Evolutionary conservation across 2,888 invertebrate genomes (phyloP).

Genomic region (Cartodere bifasciata): DNA sequence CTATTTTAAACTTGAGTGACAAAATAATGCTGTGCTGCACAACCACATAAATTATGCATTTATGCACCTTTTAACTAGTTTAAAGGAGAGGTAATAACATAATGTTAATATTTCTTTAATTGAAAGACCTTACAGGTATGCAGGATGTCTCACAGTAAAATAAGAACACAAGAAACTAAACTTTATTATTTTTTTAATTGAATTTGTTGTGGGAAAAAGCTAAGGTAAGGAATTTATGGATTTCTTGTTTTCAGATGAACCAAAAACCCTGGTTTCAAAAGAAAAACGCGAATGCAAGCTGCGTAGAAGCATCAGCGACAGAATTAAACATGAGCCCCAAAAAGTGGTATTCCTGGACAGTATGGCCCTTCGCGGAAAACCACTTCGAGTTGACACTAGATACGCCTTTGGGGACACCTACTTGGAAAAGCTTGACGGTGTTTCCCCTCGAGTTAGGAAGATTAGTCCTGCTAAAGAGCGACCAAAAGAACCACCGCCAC

Average conservation of each 20-base stretch:
- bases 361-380: slow-evolving; percentile 62
- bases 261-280: too few species aligned
- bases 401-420: slow-evolving; percentile 43
- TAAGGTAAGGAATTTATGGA: too few species aligned
- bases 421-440: slow-evolving; percentile 27
- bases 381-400: slow-evolving; percentile 46
- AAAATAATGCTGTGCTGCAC: too few species aligned
- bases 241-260: slow-evolving; percentile 15
- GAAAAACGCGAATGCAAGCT: slow-evolving; percentile 25
- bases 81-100: too few species aligned
- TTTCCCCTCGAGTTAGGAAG: slow-evolving; percentile 21
- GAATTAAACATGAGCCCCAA: slow-evolving; percentile 25
- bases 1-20: too few species aligned
- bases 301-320: slow-evolving; percentile 34
- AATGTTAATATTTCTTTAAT: too few species aligned
- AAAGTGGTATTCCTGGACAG: slow-evolving; percentile 64
- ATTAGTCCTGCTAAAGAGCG: slow-evolving; percentile 22
- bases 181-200: too few species aligned
- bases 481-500: slow-evolving; percentile 40
- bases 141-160: too few species aligned
- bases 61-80: too few species aligned
- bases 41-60: too few species aligned
- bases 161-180: background rate
- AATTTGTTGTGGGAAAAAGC: too few species aligned
- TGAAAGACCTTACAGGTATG: too few species aligned